Conservation (phyloP, 2,888 invertebrate species). For the Pyrrhosoma nymphula region DNA sequence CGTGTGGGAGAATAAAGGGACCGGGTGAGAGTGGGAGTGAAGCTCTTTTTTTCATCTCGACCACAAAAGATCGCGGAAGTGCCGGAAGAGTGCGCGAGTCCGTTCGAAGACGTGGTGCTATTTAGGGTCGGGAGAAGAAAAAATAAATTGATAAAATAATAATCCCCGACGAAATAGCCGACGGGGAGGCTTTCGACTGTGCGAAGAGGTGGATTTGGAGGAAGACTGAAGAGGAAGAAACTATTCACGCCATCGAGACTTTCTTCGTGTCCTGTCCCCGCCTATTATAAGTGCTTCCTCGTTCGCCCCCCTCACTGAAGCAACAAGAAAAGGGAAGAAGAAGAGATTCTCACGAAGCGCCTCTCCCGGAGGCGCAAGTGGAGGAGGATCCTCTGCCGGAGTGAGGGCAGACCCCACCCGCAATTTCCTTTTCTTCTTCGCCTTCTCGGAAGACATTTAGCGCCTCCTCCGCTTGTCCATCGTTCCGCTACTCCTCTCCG, state of each 20-base stretch:
- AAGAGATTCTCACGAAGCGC: neutral
- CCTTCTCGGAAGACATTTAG: constrained; percentile 25
- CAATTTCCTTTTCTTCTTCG: neutral
- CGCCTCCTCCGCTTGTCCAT: neutral
- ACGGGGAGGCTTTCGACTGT: neutral
- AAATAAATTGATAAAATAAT: constrained; percentile 5
- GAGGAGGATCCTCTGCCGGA: neutral
- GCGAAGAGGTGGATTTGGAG: neutral
- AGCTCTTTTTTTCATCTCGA: neutral
- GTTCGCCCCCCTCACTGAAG: neutral
- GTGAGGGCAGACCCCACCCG: neutral
- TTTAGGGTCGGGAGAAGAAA: neutral
- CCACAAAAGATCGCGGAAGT: constrained; percentile 6
- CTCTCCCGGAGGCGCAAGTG: neutral
- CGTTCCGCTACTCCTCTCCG: neutral
- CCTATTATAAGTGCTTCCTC: constrained; percentile 36
- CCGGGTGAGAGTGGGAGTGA: neutral
- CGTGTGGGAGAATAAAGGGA: neutral
- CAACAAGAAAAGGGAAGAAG: neutral
- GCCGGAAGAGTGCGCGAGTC: neutral
- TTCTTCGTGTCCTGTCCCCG: neutral
- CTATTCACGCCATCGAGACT: neutral
- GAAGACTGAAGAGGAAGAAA: neutral
- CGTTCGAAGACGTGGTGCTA: neutral
- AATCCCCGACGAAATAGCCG: neutral